Evolutionary conservation across 2,888 invertebrate genomes (phyloP).

Genomic region (Tetragnatha montana): DNA sequence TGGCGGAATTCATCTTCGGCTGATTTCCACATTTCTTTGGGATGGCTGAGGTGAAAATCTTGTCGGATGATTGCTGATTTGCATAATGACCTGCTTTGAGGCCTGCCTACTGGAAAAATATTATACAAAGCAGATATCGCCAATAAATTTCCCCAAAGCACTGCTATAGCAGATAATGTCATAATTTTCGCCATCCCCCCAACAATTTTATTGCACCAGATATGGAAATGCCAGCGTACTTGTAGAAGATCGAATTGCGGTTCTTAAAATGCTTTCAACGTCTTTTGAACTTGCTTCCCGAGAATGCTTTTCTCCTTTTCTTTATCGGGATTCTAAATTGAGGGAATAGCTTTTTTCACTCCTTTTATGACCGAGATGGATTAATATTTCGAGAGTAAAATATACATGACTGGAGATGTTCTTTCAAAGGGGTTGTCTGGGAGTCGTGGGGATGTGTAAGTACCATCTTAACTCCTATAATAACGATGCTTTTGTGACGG

Average conservation of each 20-base stretch:
- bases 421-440: neutral
- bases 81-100: slow-evolving; percentile 58
- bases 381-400: neutral
- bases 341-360: neutral
- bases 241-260: slow-evolving; percentile 49
- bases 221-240: slow-evolving; percentile 54
- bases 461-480: too few species aligned
- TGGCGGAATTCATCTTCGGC: slow-evolving; percentile 42
- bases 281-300: slow-evolving; percentile 22
- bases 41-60: slow-evolving; percentile 43
- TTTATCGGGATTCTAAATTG: neutral
- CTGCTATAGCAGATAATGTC: slow-evolving; percentile 56
- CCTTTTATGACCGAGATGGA: neutral
- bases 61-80: slow-evolving; percentile 61
- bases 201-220: slow-evolving; percentile 45
- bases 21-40: slow-evolving; percentile 52
- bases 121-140: slow-evolving; percentile 59
- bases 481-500: too few species aligned
- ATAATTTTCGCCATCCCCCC: slow-evolving; percentile 51
- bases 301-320: slow-evolving; percentile 31
- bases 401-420: neutral
- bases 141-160: slow-evolving; percentile 57
- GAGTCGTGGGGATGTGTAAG: too few species aligned
- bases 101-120: slow-evolving; percentile 46
- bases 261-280: slow-evolving; percentile 44